Base-by-base conservation (phyloP, 2,888 invertebrate genomes). In the Folsomia candida region DNA sequence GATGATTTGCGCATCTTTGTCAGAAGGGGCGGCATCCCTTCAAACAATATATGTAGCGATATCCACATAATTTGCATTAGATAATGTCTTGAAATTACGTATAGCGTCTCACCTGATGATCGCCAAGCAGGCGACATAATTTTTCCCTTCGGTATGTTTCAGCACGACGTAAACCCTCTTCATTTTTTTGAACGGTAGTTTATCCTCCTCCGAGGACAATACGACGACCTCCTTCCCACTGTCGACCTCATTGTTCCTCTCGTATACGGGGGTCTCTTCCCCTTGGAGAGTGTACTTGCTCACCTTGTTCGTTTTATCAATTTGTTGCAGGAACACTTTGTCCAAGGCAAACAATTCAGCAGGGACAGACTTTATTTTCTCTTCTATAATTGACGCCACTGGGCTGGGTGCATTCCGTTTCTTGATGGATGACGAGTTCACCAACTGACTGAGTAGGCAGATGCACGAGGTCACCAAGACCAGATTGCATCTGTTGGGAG, bases 21-120 rank as follows among this genome's bases (percentile, higher is more conserved):
- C 67, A 20, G 57, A 26, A n/a, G 58, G 27, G 11, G 18, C 26
- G 20, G 66, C 66, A 27, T 66, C 57, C 51, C 66, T 66, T 20
- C n/a, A 27, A 57, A 54, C 26, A 24, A 65, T 2, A 26, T 25
- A 22, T 26, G 18, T 9, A 60, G 9, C 26, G 25, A 47, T 47
- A 11, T 47, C 9, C 9, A 47, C 47, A 47, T n/a, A n/a, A n/a
- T n/a, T 47, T 47, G 47, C 9, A 47, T 47, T 47, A 18, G 18
- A 47, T 47, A 47, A 47, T 47, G 18, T 47, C 18, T 11, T 47
- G 18, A 47, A n/a, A n/a, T 58, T 22, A 20, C 22, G 20, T 18
- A 58, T 58, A 22, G 20, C 58, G 22, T 25, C 26, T 61, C 20
- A 62, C 59, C 59, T 59, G 4, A 59, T 24, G 3, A 59, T 4